Evolutionary conservation across 2,113 vertebrate genomes (phyloP), one percentile per base, ranked within the genome.

Genomic region (Mungos mungo): DNA sequence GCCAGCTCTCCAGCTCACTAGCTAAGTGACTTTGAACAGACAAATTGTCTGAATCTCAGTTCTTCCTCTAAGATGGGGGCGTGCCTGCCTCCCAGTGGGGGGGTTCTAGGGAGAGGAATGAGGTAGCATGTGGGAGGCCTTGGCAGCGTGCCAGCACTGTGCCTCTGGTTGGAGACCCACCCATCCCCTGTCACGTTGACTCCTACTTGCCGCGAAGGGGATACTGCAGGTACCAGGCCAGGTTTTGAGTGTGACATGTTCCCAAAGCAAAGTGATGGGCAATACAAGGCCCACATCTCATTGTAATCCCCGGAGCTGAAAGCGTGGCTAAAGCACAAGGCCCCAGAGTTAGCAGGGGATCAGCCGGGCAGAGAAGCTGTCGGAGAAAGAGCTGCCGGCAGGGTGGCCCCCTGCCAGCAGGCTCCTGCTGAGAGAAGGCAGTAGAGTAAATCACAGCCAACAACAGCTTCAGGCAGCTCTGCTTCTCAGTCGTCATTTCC

Each of bases 401-500:
- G 41, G 38, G 79, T 33, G 74, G 15, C 47, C 16, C 71, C 69
- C 84, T 41, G 50, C 69, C 76, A 31, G 15, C 31, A 68, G 52
- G 27, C 7, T 23, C 14, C 0, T 11, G 8, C 71, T 50, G 38
- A 65, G 9, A 0, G 7, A 27, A 2, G 12, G 31, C 7, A 0
- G 18, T 31, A 27, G 57, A 77, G 38, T 27, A 7, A 41, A 8
- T 38, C 33, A 19, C 35, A 23, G 79, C 6, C 29, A 79, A 14
- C 31, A 19, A 29, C 18, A 9, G 38, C 52, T 80, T 60, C 31
- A 6, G 38, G 19, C 6, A 0, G n/a, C 5, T 1, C 13, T 23
- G 38, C 79, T 63, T 35, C 35, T 83, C 0, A 3, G 31, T 45
- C 29, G 15, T n/a, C 69, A 11, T 60, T 13, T 13, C 35, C 5